Evolutionary conservation across 2,797 vertebrate species (phyloP).

Genomic region (Lophotriccus pileatus): DNA sequence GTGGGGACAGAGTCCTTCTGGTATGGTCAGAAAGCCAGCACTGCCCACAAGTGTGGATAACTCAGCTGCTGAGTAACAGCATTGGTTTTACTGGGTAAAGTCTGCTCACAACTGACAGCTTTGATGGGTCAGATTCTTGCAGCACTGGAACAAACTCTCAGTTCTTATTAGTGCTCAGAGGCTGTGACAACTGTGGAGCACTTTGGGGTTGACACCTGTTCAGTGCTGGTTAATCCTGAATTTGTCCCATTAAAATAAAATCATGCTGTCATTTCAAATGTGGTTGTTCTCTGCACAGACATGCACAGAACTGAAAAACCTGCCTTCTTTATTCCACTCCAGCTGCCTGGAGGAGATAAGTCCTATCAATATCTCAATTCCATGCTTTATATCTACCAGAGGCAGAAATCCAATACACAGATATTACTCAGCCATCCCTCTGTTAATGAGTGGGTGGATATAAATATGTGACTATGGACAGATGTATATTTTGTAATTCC

Average conservation of each 20-base stretch:
- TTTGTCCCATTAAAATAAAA: slow-evolving; percentile 44
- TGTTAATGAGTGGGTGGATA: not conserved
- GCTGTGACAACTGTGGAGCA: slow-evolving; percentile 11
- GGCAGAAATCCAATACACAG: not conserved
- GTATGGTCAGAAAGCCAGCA: not conserved
- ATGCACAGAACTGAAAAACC: slow-evolving; percentile 23
- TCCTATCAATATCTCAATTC: not conserved
- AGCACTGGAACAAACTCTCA: not conserved
- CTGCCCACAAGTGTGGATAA: not conserved
- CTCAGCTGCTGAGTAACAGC: not conserved
- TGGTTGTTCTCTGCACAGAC: not conserved
- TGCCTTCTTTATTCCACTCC: not conserved
- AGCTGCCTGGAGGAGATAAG: slow-evolving; percentile 47
- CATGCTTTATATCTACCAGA: not conserved
- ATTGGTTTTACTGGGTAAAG: not conserved
- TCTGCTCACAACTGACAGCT: not conserved
- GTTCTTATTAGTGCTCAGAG: not conserved
- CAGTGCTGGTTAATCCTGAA: slow-evolving; percentile 24
- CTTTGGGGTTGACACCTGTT: slow-evolving; percentile 37
- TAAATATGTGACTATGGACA: not conserved
- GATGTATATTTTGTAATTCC: not conserved
- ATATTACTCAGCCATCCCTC: not conserved
- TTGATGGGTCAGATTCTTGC: not conserved
- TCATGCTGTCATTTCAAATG: slow-evolving; percentile 29
- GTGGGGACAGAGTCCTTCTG: not conserved